A percentile compares a stretch with the other conserved stretches of the same genome.
These are phyloP conservation scores for Spatula clypeata DNA, from an alignment of 2,797 vertebrate species.

Conservation along the genomic window DNA sequence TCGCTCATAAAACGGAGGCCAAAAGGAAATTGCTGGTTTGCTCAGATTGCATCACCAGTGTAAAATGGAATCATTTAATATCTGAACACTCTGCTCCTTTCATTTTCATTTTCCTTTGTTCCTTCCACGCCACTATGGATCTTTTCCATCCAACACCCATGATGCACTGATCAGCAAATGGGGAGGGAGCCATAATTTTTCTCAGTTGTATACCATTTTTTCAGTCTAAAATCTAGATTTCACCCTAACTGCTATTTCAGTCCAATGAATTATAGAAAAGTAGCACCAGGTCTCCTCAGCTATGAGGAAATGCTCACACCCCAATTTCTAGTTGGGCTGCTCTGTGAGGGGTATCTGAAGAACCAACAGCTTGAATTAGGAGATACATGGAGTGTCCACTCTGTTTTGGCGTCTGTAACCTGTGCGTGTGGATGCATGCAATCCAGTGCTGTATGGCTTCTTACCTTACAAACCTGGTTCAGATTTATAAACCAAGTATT, in stretches of 20 bases:
- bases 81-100: conserved; percentile 45
- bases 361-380: background rate
- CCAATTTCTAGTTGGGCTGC: background rate
- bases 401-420: background rate
- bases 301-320: background rate
- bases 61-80: conserved; percentile 79
- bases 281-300: background rate
- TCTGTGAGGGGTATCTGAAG: background rate
- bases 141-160: background rate
- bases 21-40: conserved; percentile 86
- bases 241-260: background rate
- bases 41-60: conserved; percentile 78
- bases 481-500: background rate
- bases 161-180: background rate
- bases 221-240: background rate
- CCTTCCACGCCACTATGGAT: background rate
- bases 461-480: background rate
- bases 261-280: background rate
- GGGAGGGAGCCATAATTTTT: background rate
- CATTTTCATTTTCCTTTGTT: conserved; percentile 59
- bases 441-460: background rate
- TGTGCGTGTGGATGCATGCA: background rate
- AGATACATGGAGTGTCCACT: background rate
- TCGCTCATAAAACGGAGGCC: conserved; percentile 78
- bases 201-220: background rate